Percentiles rank a stretch among this genome's conserved stretches.
Evolutionary conservation across 37 sponge, comb jelly and placozoan genomes (phyloP).

Genomic region (Mnemiopsis leidyi): DNA sequence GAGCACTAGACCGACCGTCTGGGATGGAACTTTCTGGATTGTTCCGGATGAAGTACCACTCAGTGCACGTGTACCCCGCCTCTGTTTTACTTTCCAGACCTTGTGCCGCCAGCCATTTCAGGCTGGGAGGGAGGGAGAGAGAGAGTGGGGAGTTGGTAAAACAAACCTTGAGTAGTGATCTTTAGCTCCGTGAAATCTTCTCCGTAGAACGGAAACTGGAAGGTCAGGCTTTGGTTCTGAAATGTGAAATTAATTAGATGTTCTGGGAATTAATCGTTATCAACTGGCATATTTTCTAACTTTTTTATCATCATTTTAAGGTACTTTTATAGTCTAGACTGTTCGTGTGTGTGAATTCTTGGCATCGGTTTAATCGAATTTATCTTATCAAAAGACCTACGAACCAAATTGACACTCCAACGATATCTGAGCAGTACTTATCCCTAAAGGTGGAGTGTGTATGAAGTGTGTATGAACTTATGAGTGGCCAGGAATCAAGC

Average conservation of each 20-base stretch:
- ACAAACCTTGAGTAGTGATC: constrained; percentile 57
- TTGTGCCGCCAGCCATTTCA: not conserved
- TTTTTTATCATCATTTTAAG: no score
- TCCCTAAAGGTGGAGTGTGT: no score
- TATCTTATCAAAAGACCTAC: no score
- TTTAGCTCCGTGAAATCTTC: constrained; percentile 15
- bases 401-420: no score
- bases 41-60: not conserved
- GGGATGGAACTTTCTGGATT: not conserved
- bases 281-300: no score
- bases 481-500: not conserved
- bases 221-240: constrained; percentile 39
- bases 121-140: not conserved
- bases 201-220: constrained; percentile 55
- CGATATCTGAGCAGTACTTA: no score
- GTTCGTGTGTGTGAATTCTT: no score
- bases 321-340: no score
- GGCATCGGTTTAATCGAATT: no score
- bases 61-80: not conserved
- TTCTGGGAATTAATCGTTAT: no score
- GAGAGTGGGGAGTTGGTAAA: not conserved
- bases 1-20: not conserved
- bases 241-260: no score
- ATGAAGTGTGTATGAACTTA: no score
- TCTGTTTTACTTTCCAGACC: not conserved